Percentiles rank a stretch among this genome's conserved stretches.
Evolutionary conservation across 2,888 invertebrate genomes (phyloP).

Genomic region (Troides oblongomaculatus): DNA sequence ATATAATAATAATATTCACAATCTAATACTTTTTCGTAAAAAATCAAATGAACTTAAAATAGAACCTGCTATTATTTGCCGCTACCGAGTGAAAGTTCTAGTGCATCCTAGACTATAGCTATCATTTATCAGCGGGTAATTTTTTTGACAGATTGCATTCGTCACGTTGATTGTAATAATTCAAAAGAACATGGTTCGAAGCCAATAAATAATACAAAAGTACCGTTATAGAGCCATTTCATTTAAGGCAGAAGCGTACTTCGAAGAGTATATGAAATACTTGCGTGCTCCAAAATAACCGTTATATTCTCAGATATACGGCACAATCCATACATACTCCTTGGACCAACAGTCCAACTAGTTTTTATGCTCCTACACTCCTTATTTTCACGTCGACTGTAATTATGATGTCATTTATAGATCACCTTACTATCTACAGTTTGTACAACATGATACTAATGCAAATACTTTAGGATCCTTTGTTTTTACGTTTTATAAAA

Average conservation of each 20-base stretch:
- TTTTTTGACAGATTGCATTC: constrained; percentile 7
- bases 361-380: constrained; percentile 14
- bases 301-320: neutral
- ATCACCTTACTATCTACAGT: constrained; percentile 9
- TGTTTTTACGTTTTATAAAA: constrained; percentile 14
- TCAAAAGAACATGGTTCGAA: neutral
- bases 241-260: neutral
- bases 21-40: neutral
- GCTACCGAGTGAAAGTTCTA: neutral
- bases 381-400: neutral
- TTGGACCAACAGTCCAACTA: constrained; percentile 3
- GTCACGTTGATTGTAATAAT: neutral
- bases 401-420: constrained; percentile 21
- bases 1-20: neutral
- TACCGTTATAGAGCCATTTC: neutral
- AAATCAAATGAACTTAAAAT: neutral
- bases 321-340: neutral
- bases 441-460: constrained; percentile 3
- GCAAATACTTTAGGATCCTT: constrained; percentile 10
- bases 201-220: neutral
- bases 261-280: neutral
- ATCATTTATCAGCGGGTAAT: neutral
- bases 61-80: neutral
- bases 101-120: neutral
- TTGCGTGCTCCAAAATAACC: neutral